phyloP scores from a whole-genome alignment of 2,113 vertebrate genomes.

The Cyanoliseus patagonus region DNA sequence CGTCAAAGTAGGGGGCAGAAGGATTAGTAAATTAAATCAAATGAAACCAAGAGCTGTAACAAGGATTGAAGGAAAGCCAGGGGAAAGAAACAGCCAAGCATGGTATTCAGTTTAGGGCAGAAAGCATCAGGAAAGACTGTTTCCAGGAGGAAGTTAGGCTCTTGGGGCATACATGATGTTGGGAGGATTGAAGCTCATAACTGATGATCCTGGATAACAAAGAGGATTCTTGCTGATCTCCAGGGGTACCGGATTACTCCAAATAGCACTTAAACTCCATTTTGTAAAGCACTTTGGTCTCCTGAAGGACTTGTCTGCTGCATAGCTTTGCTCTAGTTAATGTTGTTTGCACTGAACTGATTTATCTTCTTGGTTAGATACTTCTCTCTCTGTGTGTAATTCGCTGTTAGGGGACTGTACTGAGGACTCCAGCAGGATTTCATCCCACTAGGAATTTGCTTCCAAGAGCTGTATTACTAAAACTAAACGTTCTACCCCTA shows the following conservation, averaged over 20 bases:
- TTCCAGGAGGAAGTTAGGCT: neutral
- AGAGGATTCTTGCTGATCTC: neutral
- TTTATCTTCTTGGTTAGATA: neutral
- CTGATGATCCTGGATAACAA: neutral
- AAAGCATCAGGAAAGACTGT: accelerated
- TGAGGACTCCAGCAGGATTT: neutral
- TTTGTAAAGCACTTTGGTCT: neutral
- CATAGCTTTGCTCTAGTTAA: neutral
- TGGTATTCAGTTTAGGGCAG: neutral
- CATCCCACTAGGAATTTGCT: neutral
- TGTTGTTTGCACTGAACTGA: neutral
- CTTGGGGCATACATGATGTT: accelerated
- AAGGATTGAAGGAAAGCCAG: neutral
- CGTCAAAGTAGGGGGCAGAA: neutral
- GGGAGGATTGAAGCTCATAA: neutral
- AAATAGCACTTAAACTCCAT: neutral
- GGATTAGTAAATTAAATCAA: neutral
- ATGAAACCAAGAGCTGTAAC: neutral
- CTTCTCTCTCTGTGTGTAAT: neutral
- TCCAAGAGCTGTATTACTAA: neutral
- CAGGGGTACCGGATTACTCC: neutral
- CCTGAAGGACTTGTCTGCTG: neutral
- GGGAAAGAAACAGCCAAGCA: accelerated
- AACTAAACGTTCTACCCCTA: accelerated
- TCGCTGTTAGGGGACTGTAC: neutral